Evolutionary conservation across 2,797 vertebrate genomes (phyloP).

Genomic region (Myioborus miniatus): DNA sequence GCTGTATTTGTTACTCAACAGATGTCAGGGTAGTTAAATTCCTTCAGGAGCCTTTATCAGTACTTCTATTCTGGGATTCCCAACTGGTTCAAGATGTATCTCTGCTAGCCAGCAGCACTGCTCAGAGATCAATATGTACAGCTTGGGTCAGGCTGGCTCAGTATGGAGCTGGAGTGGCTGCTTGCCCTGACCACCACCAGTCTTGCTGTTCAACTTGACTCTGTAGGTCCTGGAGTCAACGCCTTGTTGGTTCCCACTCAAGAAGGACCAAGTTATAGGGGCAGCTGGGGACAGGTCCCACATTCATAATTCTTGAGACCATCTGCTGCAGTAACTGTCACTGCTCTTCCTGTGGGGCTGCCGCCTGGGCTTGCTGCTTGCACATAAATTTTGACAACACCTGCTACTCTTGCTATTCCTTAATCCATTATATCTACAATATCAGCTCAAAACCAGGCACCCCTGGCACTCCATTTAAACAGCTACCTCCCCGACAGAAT

Average conservation of each 20-base stretch:
- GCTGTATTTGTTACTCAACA: constrained; percentile 76
- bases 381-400: constrained; percentile 31
- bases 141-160: background rate
- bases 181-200: background rate
- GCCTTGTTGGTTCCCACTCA: background rate
- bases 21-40: constrained; percentile 78
- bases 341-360: constrained; percentile 34
- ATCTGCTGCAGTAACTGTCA: constrained; percentile 29
- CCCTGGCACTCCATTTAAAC: background rate
- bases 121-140: background rate
- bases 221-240: background rate
- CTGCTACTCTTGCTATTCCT: constrained; percentile 3
- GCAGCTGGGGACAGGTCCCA: background rate
- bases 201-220: background rate
- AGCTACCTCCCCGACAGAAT: fast-evolving
- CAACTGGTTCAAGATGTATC: constrained; percentile 65
- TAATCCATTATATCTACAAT: background rate
- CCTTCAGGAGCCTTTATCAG: constrained; percentile 68
- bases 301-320: background rate
- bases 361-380: background rate
- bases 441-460: background rate
- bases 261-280: background rate
- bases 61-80: constrained; percentile 62
- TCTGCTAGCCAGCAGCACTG: background rate
- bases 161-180: background rate